These are phyloP conservation scores for Nipponacmea schrenckii DNA, from an alignment of 2,888 invertebrate species.

Conservation along the genomic window DNA sequence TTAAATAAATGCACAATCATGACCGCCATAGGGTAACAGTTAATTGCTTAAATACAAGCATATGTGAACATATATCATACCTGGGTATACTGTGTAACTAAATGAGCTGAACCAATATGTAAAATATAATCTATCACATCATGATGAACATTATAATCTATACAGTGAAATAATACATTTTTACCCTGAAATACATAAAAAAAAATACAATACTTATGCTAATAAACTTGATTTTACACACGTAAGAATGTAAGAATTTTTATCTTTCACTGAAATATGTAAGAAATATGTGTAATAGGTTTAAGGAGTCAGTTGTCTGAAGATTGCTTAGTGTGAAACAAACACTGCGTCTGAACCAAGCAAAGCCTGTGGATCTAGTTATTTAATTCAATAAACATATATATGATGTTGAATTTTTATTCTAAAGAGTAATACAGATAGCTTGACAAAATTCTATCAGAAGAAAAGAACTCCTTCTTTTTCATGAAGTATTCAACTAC, in stretches of 20 bases:
- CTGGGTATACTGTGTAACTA: constrained; percentile 51
- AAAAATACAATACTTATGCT: too few relatives aligned
- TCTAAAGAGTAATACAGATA: neutral
- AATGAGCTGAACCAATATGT: constrained; percentile 43
- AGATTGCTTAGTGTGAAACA: too few relatives aligned
- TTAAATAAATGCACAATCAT: too few relatives aligned
- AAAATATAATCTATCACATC: constrained; percentile 48
- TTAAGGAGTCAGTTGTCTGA: too few relatives aligned
- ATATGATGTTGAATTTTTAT: neutral
- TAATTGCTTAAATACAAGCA: neutral
- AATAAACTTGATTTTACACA: neutral
- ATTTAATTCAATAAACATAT: neutral
- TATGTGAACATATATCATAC: constrained; percentile 20
- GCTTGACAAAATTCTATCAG: neutral
- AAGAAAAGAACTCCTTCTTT: too few relatives aligned
- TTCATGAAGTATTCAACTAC: too few relatives aligned
- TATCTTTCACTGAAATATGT: neutral
- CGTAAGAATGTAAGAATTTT: neutral
- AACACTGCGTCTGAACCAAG: too few relatives aligned
- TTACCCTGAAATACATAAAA: constrained; percentile 43
- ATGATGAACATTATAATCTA: constrained; percentile 42
- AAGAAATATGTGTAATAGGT: neutral
- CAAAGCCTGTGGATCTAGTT: too few relatives aligned
- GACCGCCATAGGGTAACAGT: neutral
- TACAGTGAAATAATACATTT: constrained; percentile 53